phyloP scores from a whole-genome alignment of 2,888 invertebrate species.

The Protonemura montana region DNA sequence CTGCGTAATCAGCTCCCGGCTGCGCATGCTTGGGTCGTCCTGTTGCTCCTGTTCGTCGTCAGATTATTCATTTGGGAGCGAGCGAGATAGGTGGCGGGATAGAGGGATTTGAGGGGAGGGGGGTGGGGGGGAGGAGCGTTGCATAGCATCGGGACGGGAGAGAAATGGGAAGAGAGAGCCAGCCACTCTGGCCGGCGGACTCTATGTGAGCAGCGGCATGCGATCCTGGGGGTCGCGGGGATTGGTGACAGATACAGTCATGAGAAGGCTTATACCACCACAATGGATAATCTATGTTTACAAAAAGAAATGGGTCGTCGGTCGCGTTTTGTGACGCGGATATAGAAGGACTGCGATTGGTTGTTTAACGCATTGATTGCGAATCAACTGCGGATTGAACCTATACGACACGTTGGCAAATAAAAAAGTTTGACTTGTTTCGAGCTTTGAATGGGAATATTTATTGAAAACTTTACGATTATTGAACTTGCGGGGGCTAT shows the following conservation, averaged over 20 bases:
- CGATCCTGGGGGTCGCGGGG: not conserved
- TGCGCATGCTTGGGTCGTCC: not conserved
- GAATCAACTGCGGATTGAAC: not conserved
- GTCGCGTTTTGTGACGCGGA: not conserved
- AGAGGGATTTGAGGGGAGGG: not conserved
- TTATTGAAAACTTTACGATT: not conserved
- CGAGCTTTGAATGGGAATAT: not conserved
- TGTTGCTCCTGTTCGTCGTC: not conserved
- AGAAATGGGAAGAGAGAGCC: not conserved
- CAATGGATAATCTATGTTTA: conserved; percentile 7
- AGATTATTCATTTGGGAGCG: not conserved
- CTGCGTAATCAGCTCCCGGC: not conserved
- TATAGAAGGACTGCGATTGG: not conserved
- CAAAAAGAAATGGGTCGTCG: not conserved
- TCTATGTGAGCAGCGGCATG: not conserved
- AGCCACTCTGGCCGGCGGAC: not conserved
- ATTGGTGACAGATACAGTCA: conserved; percentile 7
- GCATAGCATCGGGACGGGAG: not conserved
- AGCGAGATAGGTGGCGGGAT: not conserved
- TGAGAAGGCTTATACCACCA: not conserved
- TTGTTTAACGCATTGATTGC: not conserved
- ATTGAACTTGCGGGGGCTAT: not conserved
- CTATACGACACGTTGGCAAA: not conserved
- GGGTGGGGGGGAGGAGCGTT: not conserved
- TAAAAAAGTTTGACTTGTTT: not conserved